Evolutionary conservation across 2,888 invertebrate species (phyloP).

Genomic region (Polyploca ridens): DNA sequence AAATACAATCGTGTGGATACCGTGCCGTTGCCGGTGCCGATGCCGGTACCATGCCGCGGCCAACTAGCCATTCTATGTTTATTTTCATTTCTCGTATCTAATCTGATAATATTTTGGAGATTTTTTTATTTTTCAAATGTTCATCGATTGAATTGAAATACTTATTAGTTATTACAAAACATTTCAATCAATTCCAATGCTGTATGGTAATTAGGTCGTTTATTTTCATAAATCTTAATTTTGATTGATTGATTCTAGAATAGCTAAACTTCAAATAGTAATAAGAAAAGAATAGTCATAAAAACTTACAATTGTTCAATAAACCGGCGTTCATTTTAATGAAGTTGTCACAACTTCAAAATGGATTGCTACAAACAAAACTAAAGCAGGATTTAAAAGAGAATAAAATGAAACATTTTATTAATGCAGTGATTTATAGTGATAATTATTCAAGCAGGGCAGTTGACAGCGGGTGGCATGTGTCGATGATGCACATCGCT

Average conservation of each 20-base stretch:
- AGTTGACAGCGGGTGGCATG: constrained; percentile 38
- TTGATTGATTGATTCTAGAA: too few species aligned
- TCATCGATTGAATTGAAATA: too few species aligned
- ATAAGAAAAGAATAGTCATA: too few species aligned
- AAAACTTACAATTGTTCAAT: neutral
- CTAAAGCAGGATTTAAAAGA: neutral
- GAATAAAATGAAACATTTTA: neutral
- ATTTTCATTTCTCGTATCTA: constrained; percentile 25
- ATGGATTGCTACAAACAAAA: neutral
- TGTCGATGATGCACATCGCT: constrained; percentile 41
- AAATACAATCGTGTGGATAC: constrained; percentile 75
- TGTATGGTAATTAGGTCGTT: too few species aligned
- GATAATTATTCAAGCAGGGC: neutral
- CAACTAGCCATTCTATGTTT: constrained; percentile 57
- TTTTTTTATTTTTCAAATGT: neutral
- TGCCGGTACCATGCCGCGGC: constrained; percentile 22
- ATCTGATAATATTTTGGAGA: constrained; percentile 27
- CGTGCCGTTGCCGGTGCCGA: constrained; percentile 56
- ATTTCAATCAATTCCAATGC: too few species aligned
- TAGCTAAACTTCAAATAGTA: too few species aligned
- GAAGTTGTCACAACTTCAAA: neutral
- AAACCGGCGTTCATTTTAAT: neutral
- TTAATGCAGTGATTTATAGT: neutral
- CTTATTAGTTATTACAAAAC: too few species aligned
- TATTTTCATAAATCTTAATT: too few species aligned